These are phyloP conservation scores for Osmerus eperlanus DNA, from an alignment of 2,113 vertebrate species.

Conservation along the genomic window DNA sequence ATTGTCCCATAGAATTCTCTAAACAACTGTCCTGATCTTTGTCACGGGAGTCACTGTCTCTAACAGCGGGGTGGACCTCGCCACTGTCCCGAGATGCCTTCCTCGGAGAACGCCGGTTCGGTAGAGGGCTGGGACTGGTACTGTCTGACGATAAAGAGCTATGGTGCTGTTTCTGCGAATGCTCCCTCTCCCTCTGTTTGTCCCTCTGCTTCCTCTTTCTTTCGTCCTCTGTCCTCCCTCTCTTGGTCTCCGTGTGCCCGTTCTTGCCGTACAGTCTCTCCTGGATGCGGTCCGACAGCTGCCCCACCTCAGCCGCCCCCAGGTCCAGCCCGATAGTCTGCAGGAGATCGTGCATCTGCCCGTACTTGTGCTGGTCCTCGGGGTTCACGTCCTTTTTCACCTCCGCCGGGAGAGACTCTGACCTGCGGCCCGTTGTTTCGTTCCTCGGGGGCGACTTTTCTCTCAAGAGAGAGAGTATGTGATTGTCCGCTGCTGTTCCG, in stretches of 20 bases:
- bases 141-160: too few species aligned
- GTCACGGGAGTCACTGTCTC: too few species aligned
- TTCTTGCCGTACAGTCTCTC: constrained; percentile 63
- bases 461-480: not conserved
- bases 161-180: too few species aligned
- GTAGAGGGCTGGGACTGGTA: too few species aligned
- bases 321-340: constrained; percentile 63
- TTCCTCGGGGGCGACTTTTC: not conserved
- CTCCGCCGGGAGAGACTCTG: not conserved
- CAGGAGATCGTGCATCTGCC: constrained; percentile 58
- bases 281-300: constrained; percentile 63
- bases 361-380: not conserved
- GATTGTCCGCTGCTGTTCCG: not conserved
- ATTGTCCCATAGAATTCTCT: too few species aligned
- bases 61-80: not conserved
- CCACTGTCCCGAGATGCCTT: not conserved
- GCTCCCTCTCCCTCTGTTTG: too few species aligned
- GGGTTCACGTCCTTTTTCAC: not conserved
- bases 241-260: constrained; percentile 6
- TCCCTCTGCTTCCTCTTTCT: not conserved
- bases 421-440: not conserved
- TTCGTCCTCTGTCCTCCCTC: constrained; percentile 20
- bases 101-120: too few species aligned
- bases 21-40: too few species aligned
- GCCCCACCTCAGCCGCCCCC: constrained; percentile 61